Conservation (phyloP, 2,797 vertebrate species). For the Denticeps clupeoides region DNA sequence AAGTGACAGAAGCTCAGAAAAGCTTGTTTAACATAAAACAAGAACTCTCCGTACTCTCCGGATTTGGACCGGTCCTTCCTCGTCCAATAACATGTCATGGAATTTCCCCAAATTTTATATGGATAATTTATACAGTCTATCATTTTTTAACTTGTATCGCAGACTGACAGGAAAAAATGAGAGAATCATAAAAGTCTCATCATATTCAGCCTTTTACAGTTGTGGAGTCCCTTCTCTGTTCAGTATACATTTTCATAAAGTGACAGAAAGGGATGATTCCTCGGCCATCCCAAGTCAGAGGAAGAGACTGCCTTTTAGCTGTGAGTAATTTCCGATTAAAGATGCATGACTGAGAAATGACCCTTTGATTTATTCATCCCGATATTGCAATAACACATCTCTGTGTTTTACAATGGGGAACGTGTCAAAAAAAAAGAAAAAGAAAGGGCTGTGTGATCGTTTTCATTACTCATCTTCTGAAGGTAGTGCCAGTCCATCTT, state of each 20-base stretch:
- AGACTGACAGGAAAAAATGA: too few species aligned
- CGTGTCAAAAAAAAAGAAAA: neutral
- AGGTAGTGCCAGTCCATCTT: neutral
- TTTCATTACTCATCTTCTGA: conserved; percentile 13
- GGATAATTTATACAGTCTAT: too few species aligned
- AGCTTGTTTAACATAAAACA: too few species aligned
- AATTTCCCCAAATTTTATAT: too few species aligned
- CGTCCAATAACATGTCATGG: too few species aligned
- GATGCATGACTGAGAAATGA: conserved; percentile 29
- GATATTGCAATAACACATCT: conserved; percentile 8
- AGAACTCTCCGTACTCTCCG: too few species aligned
- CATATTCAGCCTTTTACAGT: too few species aligned
- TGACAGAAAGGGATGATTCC: neutral
- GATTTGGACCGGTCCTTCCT: too few species aligned
- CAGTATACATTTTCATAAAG: neutral
- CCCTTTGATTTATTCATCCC: conserved; percentile 26
- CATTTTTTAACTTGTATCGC: too few species aligned
- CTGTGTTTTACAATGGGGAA: conserved; percentile 24
- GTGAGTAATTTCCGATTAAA: conserved; percentile 19
- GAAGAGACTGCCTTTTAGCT: conserved; percentile 12
- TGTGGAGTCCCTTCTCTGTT: too few species aligned
- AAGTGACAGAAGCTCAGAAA: too few species aligned
- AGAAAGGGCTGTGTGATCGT: conserved; percentile 18
- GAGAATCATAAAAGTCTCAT: too few species aligned
- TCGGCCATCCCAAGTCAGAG: neutral